Conservation (phyloP, 2,797 vertebrate species). For the Poeciliopsis paucimaculata region DNA sequence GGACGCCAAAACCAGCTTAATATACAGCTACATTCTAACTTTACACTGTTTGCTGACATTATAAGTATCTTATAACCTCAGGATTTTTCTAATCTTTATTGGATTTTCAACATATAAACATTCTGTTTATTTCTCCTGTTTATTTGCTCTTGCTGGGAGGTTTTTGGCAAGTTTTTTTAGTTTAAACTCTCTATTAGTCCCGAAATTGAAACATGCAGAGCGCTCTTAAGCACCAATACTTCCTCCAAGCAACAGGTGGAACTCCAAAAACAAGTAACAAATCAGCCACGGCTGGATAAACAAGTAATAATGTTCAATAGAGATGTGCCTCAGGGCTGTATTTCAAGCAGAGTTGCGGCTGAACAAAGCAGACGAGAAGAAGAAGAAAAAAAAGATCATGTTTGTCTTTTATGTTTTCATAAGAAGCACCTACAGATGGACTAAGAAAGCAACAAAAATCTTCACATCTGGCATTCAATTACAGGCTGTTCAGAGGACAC, state of each 20-base stretch:
- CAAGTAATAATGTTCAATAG: neutral
- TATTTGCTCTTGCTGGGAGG: constrained; percentile 19
- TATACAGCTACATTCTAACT: neutral
- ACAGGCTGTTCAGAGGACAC: neutral
- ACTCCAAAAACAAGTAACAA: neutral
- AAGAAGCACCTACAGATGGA: neutral
- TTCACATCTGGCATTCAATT: constrained; percentile 4
- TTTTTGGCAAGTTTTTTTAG: constrained; percentile 28
- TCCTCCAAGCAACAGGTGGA: constrained; percentile 24
- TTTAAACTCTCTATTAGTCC: constrained; percentile 45
- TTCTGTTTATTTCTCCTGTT: neutral
- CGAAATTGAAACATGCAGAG: constrained; percentile 11
- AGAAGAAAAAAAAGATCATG: neutral
- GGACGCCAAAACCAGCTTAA: neutral
- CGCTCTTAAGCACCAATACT: constrained; percentile 17
- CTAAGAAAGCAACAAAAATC: neutral
- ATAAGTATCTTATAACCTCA: neutral
- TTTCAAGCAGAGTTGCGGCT: neutral
- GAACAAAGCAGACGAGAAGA: neutral
- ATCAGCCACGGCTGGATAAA: constrained; percentile 17
- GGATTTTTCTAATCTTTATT: neutral
- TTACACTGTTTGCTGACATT: neutral
- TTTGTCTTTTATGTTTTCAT: neutral
- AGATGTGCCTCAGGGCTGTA: constrained; percentile 5
- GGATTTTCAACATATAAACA: neutral